phyloP scores from a whole-genome alignment of 2,888 invertebrate genomes.

The Brachylomia viminalis region DNA sequence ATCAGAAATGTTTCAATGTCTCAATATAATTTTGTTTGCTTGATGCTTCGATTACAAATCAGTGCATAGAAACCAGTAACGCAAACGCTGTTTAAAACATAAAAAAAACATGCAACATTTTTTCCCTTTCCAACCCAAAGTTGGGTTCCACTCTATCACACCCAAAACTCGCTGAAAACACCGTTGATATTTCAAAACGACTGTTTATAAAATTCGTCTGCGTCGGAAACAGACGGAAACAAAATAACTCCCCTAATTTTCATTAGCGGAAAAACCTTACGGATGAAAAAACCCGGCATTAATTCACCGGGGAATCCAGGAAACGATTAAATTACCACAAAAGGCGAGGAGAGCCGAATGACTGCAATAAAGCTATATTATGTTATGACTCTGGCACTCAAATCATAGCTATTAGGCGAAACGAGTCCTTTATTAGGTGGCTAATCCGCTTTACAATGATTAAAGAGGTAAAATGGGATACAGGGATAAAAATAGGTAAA shows the following conservation, averaged over 20 bases:
- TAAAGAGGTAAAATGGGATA: constrained; percentile 32
- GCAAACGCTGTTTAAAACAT: background rate
- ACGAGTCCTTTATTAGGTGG: constrained; percentile 61
- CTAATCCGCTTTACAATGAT: constrained; percentile 53
- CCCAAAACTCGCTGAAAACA: constrained; percentile 23
- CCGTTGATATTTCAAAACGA: constrained; percentile 27
- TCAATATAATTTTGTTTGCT: background rate
- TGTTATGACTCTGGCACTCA: constrained; percentile 79
- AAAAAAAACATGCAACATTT: background rate
- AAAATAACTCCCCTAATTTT: constrained; percentile 72
- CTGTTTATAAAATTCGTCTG: constrained; percentile 28
- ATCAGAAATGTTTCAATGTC: background rate
- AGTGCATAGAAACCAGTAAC: constrained; percentile 18
- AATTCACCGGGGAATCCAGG: constrained; percentile 72
- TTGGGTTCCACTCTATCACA: background rate
- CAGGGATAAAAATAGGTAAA: background rate
- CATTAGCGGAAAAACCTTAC: constrained; percentile 69
- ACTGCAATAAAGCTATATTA: constrained; percentile 78
- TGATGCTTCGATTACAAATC: background rate
- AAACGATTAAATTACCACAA: constrained; percentile 86
- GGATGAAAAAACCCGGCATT: constrained; percentile 67
- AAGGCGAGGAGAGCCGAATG: constrained; percentile 78
- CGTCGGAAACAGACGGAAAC: constrained; percentile 52
- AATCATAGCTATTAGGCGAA: constrained; percentile 78
- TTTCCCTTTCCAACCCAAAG: background rate